Base-by-base conservation (phyloP, 2,797 vertebrate genomes). In the Helicolenus hilgendorfi region DNA sequence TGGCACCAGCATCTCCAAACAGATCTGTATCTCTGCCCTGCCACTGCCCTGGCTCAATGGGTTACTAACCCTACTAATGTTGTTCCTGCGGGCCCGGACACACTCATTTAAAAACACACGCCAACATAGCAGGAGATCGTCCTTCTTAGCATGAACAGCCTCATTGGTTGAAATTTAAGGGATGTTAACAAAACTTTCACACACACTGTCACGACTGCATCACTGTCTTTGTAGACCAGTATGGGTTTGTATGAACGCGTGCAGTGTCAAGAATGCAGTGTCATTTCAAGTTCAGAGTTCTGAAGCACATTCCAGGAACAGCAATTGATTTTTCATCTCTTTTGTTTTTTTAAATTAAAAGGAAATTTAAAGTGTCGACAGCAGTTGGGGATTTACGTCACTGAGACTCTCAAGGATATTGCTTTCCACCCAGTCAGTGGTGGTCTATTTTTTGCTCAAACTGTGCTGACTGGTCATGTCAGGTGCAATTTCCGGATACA, bases 1-100 rank as follows among this genome's bases (percentile, higher is more conserved):
- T 79, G 84, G 79, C 79, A 80, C 75, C 77, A 79, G 69, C 76
- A 38, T 81, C 83, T 86, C 70, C 56, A 88, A 89, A 91, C 78
- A 85, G 84, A 92, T 92, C 81, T 77, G 59, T 89, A 84, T 92
- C 77, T 91, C 79, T 63, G 62, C 56, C 22, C 62, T 38, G 60
- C 72, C 24, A 49, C 62, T 76, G 11, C 35, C 20, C 73, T 9
- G 20, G 29, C 67, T 67, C 74, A 59, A 38, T 80, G 45, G 27
- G 60, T 84, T 53, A 20, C 63, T 70, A 18, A 71, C 72, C 49
- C 72, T 5, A 65, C 56, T 84, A 24, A 83, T 90, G 74, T 85
- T 71, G 79, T 84, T 83, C 15, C 79, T 74, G 33, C 68, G 20
- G 33, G 49, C 64, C 65, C 53, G 38, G 70, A 88, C 78, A n/a